Percentiles rank a stretch among this genome's conserved stretches.
These are phyloP conservation scores for Tenthredo livida DNA, from an alignment of 2,888 invertebrate genomes.

Conservation along the genomic window DNA sequence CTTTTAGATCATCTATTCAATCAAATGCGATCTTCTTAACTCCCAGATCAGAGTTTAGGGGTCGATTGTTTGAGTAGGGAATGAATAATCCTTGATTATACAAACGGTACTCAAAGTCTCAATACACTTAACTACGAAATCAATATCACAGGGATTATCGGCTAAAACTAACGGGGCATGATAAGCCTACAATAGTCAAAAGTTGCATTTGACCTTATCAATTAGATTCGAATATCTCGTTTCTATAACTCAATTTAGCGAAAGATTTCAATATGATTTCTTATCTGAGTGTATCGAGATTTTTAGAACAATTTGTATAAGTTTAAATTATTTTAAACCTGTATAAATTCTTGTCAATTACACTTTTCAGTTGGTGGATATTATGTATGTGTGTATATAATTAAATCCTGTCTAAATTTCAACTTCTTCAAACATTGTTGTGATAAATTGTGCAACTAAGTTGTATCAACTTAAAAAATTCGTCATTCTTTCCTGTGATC, in stretches of 20 bases:
- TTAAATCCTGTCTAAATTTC: neutral
- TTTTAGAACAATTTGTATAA: conserved; percentile 46
- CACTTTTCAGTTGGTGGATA: neutral
- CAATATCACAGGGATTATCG: conserved; percentile 45
- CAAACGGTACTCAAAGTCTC: conserved; percentile 30
- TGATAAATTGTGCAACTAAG: conserved; percentile 41
- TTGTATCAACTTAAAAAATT: conserved; percentile 24
- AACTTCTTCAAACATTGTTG: neutral
- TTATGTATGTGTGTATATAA: neutral
- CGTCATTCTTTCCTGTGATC: neutral
- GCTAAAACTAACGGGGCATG: neutral
- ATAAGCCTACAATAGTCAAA: neutral
- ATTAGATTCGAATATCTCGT: neutral
- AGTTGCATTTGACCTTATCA: neutral
- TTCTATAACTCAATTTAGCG: neutral
- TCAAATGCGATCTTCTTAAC: neutral
- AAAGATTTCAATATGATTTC: neutral
- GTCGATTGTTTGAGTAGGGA: conserved; percentile 28
- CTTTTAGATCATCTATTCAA: neutral
- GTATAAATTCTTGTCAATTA: conserved; percentile 43
- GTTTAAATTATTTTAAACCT: conserved; percentile 30
- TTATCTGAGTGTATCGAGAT: conserved; percentile 31
- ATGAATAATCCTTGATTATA: conserved; percentile 31
- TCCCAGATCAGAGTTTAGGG: conserved; percentile 5
- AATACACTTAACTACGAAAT: conserved; percentile 35